Percentiles rank a stretch among this genome's conserved stretches.
Evolutionary conservation across 2,113 vertebrate species (phyloP).

Genomic region (Phyllostomus discolor): DNA sequence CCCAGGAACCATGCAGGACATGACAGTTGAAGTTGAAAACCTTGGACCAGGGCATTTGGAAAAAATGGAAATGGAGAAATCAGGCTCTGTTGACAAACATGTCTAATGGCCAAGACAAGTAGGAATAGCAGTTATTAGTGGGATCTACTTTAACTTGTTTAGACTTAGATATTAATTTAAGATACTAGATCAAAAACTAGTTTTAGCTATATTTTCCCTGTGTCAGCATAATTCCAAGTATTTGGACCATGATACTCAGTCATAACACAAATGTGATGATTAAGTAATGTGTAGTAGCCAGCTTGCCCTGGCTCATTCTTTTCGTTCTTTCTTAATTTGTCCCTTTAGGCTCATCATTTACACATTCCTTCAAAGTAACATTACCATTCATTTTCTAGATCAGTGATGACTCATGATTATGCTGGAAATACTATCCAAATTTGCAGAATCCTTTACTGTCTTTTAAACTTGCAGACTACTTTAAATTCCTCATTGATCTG

Average conservation of each 20-base stretch:
- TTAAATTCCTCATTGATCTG: background rate
- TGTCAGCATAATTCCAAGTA: background rate
- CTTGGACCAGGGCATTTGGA: background rate
- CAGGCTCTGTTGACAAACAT: background rate
- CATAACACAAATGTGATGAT: background rate
- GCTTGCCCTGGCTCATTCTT: background rate
- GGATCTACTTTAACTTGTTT: background rate
- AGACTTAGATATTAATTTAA: background rate
- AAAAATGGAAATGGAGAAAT: background rate
- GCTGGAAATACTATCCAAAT: background rate
- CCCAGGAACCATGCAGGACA: background rate
- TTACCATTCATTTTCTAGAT: background rate
- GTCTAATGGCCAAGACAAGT: background rate
- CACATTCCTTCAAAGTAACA: background rate
- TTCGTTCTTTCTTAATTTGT: background rate
- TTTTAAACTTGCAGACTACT: background rate
- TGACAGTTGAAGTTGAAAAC: background rate
- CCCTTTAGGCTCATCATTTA: background rate
- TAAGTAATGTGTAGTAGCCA: background rate
- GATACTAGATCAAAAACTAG: background rate
- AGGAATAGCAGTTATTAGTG: background rate
- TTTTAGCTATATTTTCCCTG: background rate
- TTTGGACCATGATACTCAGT: background rate
- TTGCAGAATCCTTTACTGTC: background rate
- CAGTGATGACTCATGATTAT: background rate